Percentiles rank a stretch among this genome's conserved stretches.
These are phyloP conservation scores for Saccopteryx bilineata DNA, from an alignment of 2,113 vertebrate species.

Conservation along the genomic window DNA sequence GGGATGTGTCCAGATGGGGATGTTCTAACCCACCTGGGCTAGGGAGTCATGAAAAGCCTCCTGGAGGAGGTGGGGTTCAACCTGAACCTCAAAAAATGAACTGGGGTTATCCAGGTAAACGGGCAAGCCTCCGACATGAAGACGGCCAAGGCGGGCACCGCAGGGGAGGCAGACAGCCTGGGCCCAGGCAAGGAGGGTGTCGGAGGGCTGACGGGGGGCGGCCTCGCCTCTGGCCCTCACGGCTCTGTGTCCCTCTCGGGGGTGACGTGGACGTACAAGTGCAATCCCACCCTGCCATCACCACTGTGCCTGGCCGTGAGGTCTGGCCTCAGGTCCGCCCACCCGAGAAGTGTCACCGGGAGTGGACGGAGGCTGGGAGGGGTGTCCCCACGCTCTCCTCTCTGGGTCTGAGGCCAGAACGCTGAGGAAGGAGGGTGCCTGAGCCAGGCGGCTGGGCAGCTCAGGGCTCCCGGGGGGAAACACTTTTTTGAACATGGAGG, in stretches of 20 bases:
- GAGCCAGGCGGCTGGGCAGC: background rate
- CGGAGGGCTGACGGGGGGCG: accelerated
- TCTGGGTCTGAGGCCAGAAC: background rate
- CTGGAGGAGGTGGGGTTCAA: background rate
- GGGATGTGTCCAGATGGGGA: background rate
- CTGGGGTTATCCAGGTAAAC: background rate
- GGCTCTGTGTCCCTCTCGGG: background rate
- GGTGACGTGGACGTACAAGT: background rate
- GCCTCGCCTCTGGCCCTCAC: background rate
- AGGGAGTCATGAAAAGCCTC: background rate
- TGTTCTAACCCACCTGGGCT: background rate
- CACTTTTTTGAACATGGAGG: background rate
- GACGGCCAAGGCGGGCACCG: background rate
- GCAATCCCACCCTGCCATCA: background rate
- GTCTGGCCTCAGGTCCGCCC: background rate
- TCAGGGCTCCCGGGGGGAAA: conserved; percentile 27
- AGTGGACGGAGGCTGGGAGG: background rate
- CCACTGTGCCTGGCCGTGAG: background rate
- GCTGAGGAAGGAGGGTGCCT: background rate
- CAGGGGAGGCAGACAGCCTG: accelerated
- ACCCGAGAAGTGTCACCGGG: background rate
- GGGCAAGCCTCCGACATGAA: background rate
- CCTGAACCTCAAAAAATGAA: background rate
- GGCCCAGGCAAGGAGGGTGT: background rate
- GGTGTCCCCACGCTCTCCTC: background rate